Percentiles rank a stretch among this genome's conserved stretches.
These are phyloP conservation scores for Lissocephala sabroskyi DNA, from an alignment of 2,888 invertebrate species.

Conservation along the genomic window DNA sequence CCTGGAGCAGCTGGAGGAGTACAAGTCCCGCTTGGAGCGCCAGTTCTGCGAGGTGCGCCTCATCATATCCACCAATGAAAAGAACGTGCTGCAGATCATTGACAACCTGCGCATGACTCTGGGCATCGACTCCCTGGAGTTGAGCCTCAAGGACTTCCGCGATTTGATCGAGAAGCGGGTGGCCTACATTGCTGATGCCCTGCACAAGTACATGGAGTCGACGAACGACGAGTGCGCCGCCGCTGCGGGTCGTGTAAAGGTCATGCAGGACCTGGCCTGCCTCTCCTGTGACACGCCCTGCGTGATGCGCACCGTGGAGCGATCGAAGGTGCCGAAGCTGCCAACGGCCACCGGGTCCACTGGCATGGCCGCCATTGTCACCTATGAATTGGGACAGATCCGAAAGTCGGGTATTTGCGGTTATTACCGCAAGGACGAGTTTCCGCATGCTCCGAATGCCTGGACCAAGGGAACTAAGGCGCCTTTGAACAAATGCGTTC, in stretches of 20 bases:
- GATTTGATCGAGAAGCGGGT: conserved; percentile 76
- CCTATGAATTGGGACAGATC: conserved; percentile 79
- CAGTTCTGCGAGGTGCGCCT: conserved; percentile 55
- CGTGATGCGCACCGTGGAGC: conserved; percentile 79
- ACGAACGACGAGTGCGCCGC: conserved; percentile 76
- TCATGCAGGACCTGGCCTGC: conserved; percentile 82
- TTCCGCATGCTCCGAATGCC: conserved; percentile 51
- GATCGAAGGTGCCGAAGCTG: conserved; percentile 73
- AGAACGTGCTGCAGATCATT: conserved; percentile 73
- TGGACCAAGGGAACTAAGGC: conserved; percentile 43
- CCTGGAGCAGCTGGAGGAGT: conserved; percentile 80
- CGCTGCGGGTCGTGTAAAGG: conserved; percentile 80
- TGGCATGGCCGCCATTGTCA: conserved; percentile 81
- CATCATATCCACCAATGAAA: conserved; percentile 56
- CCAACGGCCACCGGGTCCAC: conserved; percentile 75
- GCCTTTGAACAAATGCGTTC: conserved; percentile 51
- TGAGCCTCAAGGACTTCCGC: conserved; percentile 79
- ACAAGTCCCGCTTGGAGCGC: conserved; percentile 58
- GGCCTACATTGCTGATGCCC: conserved; percentile 45
- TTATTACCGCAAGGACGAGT: conserved; percentile 65
- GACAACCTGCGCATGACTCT: conserved; percentile 79
- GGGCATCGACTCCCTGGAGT: conserved; percentile 77
- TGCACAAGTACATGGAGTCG: conserved; percentile 59
- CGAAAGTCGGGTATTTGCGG: conserved; percentile 66
- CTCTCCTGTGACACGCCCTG: conserved; percentile 84